Evolutionary conservation across 1,140 invertebrate genomes (phyloP).

Genomic region (Anadara kagoshimensis): DNA sequence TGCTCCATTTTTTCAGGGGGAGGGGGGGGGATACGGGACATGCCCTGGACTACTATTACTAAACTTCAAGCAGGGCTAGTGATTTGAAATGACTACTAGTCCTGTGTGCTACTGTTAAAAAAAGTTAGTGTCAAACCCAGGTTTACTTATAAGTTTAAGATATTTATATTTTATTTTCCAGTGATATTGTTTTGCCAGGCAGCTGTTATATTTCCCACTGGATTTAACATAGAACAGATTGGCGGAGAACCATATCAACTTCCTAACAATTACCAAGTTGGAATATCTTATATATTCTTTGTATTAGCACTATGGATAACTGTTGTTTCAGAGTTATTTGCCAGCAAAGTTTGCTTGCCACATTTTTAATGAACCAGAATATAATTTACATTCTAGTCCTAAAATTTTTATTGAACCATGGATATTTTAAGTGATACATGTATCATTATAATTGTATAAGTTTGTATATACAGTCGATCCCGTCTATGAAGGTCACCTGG

Average conservation of each 20-base stretch:
- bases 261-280: conserved; percentile 96
- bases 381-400: neutral
- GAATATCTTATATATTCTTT: conserved; percentile 96
- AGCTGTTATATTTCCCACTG: conserved; percentile 96
- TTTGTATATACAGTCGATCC: no score
- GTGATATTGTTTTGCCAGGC: conserved; percentile 97
- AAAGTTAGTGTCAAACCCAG: no score
- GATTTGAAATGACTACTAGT: no score
- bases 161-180: conserved; percentile 76
- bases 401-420: no score
- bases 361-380: conserved; percentile 75
- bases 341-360: conserved; percentile 97
- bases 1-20: no score
- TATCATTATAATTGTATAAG: no score
- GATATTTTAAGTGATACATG: no score
- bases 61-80: no score
- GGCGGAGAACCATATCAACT: conserved; percentile 96
- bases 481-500: no score
- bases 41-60: no score
- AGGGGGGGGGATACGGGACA: no score
- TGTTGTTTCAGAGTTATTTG: conserved; percentile 96
- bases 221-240: conserved; percentile 95
- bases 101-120: no score
- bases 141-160: neutral
- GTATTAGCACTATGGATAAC: conserved; percentile 96